Percentiles rank a stretch among this genome's conserved stretches.
Evolutionary conservation across 1,140 invertebrate genomes (phyloP).

Genomic region (Zaprionus davidi): DNA sequence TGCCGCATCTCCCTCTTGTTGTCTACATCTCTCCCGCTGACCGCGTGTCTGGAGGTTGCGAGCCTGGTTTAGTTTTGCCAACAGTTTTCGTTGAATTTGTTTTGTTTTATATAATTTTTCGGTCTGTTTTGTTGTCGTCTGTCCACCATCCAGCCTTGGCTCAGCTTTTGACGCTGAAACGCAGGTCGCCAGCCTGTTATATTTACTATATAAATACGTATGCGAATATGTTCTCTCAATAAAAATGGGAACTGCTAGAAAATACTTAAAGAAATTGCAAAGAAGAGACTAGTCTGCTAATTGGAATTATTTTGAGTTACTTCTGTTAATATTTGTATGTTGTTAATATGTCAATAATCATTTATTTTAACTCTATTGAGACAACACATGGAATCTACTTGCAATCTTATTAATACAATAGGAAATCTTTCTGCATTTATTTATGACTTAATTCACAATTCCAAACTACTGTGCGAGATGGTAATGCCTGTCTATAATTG

Average conservation of each 20-base stretch:
- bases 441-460: neutral
- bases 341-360: too few relatives aligned
- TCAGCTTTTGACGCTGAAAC: constrained; percentile 36
- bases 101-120: constrained; percentile 36
- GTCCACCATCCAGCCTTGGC: constrained; percentile 53
- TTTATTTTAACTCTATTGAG: neutral
- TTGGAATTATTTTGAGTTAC: neutral
- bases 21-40: constrained; percentile 4
- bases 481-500: neutral
- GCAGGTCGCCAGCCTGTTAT: constrained; percentile 44
- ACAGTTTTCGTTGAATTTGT: constrained; percentile 51
- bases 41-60: constrained; percentile 67
- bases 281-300: neutral
- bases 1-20: neutral
- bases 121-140: constrained; percentile 25
- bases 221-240: constrained; percentile 47
- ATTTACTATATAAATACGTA: constrained; percentile 63
- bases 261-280: constrained; percentile 5
- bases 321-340: too few relatives aligned
- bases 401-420: too few relatives aligned
- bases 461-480: neutral
- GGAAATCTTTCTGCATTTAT: too few relatives aligned
- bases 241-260: constrained; percentile 36
- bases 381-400: neutral
- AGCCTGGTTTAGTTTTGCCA: constrained; percentile 78